Conservation (phyloP, 2,888 invertebrate species). For the Epinotia nisella region DNA sequence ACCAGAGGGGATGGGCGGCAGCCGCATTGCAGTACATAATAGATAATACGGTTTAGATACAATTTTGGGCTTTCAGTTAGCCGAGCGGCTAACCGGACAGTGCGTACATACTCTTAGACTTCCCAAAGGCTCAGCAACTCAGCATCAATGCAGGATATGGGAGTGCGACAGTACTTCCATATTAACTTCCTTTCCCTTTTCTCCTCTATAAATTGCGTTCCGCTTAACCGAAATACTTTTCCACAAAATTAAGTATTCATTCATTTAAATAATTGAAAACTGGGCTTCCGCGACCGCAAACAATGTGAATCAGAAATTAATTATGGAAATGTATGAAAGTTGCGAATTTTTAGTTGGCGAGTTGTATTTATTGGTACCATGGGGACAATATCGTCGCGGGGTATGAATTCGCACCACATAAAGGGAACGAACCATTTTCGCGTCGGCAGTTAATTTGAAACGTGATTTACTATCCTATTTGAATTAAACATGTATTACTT, state of each 20-base stretch:
- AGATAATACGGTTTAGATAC: no score
- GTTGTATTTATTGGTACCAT: conserved; percentile 34
- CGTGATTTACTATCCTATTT: conserved; percentile 19
- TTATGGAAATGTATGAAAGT: conserved; percentile 42
- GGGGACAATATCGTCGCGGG: conserved; percentile 28
- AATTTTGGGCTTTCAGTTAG: no score
- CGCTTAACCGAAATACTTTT: background rate
- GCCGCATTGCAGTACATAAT: no score
- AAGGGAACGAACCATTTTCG: conserved; percentile 25
- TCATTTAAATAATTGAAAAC: conserved; percentile 28
- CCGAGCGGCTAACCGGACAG: no score
- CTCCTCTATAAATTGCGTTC: background rate
- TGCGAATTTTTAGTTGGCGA: conserved; percentile 34
- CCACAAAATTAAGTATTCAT: conserved; percentile 17
- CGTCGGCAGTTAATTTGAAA: conserved; percentile 28
- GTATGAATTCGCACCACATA: conserved; percentile 27
- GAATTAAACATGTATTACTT: conserved; percentile 8
- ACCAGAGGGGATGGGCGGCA: no score
- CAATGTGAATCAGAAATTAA: conserved; percentile 35
- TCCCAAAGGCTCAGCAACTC: no score
- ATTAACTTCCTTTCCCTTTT: no score
- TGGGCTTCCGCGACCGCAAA: conserved; percentile 22
- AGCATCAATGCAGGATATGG: no score
- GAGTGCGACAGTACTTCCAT: no score
- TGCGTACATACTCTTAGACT: no score